Percentiles rank a stretch among this genome's conserved stretches.
phyloP scores from a whole-genome alignment of 2,888 invertebrate species.

The Drosophila ustulata region DNA sequence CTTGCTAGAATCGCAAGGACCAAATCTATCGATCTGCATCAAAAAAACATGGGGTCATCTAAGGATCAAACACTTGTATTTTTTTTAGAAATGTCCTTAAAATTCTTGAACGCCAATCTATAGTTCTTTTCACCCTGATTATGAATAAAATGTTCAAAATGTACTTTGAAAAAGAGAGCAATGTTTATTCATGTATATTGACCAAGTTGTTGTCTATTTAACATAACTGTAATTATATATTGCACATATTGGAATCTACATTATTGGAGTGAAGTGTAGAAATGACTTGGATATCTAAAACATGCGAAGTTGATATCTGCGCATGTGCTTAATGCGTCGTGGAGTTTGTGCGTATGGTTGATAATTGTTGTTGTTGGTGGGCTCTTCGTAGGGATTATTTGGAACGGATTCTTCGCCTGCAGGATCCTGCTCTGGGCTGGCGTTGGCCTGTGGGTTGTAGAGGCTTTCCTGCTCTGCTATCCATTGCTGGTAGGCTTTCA shows the following conservation, averaged over 20 bases:
- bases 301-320: slow-evolving; percentile 14
- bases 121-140: not conserved
- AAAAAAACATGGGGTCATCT: too few relatives aligned
- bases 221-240: not conserved
- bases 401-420: not conserved
- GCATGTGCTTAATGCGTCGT: slow-evolving; percentile 29
- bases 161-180: not conserved
- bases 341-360: not conserved
- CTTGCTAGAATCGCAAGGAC: too few relatives aligned
- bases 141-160: not conserved
- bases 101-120: not conserved
- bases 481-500: slow-evolving; percentile 38
- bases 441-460: slow-evolving; percentile 19
- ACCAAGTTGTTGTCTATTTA: not conserved
- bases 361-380: not conserved
- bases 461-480: slow-evolving; percentile 10
- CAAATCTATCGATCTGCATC: too few relatives aligned
- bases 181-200: not conserved
- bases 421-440: slow-evolving; percentile 23
- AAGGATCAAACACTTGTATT: not conserved
- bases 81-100: not conserved
- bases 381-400: slow-evolving; percentile 10
- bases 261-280: not conserved
- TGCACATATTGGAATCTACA: not conserved
- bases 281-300: not conserved